Evolutionary conservation across 53 echinoderm and acorn worm genomes (phyloP), one percentile per base, ranked within the genome.

Genomic region (Hippasteria phrygiana): DNA sequence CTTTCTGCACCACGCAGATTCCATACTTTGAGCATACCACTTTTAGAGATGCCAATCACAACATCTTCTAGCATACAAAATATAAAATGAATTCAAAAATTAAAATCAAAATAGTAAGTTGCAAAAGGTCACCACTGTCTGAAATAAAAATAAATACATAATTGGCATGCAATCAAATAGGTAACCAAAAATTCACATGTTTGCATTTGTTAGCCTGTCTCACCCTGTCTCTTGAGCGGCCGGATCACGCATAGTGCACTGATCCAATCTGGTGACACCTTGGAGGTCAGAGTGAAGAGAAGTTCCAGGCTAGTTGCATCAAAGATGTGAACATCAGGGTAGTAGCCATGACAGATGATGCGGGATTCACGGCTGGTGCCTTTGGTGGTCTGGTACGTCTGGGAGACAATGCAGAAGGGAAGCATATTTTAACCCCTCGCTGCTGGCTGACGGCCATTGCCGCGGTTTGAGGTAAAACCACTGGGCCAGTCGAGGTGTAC

Each of bases 11-110:
- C 91, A 32, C 93, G 78, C 56, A 99, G 83, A 73, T 88, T 96
- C 99, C 99, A 99, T 1, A 99, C 96, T 67, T 99, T 99, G 47
- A 99, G 93, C 93, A 94, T 99, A 4, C 99, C 99, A 64, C 96
- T 93, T 24, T 91, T 99, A n/a, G 96, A 94, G 2, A 99, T 83
- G 17, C 96, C 99, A 53, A 99, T 99, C 50, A 99, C 91, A 16
- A 96, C 94, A 88, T 99, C 99, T 62, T 96, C 99, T 99, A 66
- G 14, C 51, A 27, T 36, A 67, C 14, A 31, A 87, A 36, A 56
- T 18, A 55, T 17, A 74, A 10, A 59, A 56, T 10, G 50, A 32
- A 18, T 32, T 31, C 1, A 24, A 5, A 59, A 59, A 18, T 24
- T 59, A 8, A 4, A 4, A 18, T 8, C 17, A 59, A 59, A 59